Evolutionary conservation across 2,113 vertebrate species (phyloP).

Genomic region (Barnardius zonarius): DNA sequence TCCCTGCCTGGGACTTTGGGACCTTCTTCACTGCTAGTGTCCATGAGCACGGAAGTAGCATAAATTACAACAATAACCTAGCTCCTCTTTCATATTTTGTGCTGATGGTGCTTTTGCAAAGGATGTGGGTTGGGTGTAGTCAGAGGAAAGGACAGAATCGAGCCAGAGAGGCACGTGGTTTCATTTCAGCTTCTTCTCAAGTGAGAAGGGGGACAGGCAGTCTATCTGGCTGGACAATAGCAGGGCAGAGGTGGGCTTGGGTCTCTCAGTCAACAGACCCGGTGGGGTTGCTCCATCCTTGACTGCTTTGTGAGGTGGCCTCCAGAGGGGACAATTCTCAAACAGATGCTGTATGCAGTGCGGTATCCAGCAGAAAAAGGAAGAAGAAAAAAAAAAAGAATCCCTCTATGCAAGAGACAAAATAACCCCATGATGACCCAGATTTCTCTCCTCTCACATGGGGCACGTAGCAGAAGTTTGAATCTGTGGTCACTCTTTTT

Average conservation of each 20-base stretch:
- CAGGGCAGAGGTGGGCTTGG: neutral
- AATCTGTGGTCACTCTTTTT: neutral
- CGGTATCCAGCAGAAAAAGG: neutral
- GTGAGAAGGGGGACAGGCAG: neutral
- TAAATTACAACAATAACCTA: neutral
- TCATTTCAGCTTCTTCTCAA: conserved; percentile 11
- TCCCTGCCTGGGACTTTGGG: neutral
- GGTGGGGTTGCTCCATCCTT: neutral
- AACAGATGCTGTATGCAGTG: accelerated
- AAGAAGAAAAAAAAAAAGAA: neutral
- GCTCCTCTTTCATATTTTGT: neutral
- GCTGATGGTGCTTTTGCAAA: conserved; percentile 32
- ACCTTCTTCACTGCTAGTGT: neutral
- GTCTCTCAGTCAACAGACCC: neutral
- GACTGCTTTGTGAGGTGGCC: neutral
- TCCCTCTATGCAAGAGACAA: neutral
- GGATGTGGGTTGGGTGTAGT: conserved; percentile 47
- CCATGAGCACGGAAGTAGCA: neutral
- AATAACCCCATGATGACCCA: accelerated
- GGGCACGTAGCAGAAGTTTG: accelerated
- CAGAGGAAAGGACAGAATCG: neutral
- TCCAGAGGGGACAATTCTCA: neutral
- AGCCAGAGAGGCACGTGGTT: neutral
- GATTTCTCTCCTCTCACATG: neutral
- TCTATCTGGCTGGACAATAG: neutral